A percentile compares a stretch with the other conserved stretches of the same genome.
Evolutionary conservation across 2,888 invertebrate species (phyloP).

Genomic region (Drosophila meridiana): DNA sequence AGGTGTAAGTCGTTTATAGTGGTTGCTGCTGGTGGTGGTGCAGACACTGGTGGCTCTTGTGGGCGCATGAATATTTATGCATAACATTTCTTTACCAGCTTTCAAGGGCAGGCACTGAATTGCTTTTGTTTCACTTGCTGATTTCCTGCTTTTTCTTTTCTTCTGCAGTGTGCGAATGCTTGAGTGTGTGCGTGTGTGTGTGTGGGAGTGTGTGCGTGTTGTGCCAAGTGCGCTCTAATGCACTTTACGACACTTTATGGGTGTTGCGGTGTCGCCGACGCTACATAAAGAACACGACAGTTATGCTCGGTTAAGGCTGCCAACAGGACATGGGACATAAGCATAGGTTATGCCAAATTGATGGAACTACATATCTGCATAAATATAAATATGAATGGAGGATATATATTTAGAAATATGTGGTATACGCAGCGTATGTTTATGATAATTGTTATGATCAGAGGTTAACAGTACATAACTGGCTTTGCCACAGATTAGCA

Average conservation of each 20-base stretch:
- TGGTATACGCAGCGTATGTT: background rate
- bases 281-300: constrained; percentile 38
- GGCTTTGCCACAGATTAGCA: background rate
- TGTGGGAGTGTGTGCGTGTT: constrained; percentile 18
- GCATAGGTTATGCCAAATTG: constrained; percentile 62
- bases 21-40: constrained; percentile 1
- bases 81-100: constrained; percentile 46
- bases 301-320: constrained; percentile 21
- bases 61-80: constrained; percentile 73
- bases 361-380: constrained; percentile 41
- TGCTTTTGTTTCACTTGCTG: constrained; percentile 47
- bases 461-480: constrained; percentile 1
- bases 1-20: constrained; percentile 65
- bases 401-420: background rate
- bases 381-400: constrained; percentile 6
- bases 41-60: constrained; percentile 29
- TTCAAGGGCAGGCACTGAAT: constrained; percentile 32
- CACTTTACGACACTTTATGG: constrained; percentile 78
- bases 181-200: constrained; percentile 9
- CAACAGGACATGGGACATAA: constrained; percentile 29
- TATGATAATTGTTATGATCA: constrained; percentile 4
- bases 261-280: constrained; percentile 49
- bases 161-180: constrained; percentile 14
- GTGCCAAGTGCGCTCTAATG: constrained; percentile 76
- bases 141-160: constrained; percentile 43